phyloP scores from a whole-genome alignment of 2,888 invertebrate species.

The Mythimna pallens region DNA sequence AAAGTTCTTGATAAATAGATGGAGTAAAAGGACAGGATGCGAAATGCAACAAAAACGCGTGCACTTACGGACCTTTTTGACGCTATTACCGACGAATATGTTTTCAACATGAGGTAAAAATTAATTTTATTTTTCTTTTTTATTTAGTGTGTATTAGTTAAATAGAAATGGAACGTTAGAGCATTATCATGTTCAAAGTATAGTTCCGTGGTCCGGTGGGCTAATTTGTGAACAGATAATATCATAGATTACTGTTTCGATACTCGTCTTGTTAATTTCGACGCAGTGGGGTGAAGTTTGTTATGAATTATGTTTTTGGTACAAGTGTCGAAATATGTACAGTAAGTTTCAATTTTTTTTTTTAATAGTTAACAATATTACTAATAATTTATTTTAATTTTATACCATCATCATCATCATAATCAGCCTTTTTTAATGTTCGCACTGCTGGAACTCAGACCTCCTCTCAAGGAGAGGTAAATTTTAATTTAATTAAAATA shows the following conservation, averaged over 20 bases:
- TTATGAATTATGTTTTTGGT: slow-evolving; percentile 11
- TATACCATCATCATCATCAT: too few relatives aligned
- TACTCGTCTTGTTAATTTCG: slow-evolving; percentile 46
- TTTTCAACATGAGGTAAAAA: not conserved
- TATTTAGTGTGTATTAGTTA: not conserved
- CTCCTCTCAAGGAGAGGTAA: too few relatives aligned
- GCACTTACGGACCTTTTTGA: not conserved
- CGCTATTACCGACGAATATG: not conserved
- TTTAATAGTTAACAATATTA: too few relatives aligned
- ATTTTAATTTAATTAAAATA: too few relatives aligned
- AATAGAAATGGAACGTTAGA: slow-evolving; percentile 29
- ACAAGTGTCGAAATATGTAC: not conserved
- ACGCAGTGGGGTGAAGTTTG: slow-evolving; percentile 10
- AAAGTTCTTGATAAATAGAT: not conserved
- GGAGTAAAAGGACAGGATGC: not conserved
- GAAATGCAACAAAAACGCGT: not conserved
- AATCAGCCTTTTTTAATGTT: too few relatives aligned
- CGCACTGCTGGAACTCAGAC: too few relatives aligned
- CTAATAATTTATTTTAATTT: too few relatives aligned
- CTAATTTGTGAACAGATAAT: slow-evolving; percentile 58
- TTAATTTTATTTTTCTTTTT: not conserved
- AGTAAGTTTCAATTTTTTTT: too few relatives aligned
- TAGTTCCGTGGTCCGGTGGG: slow-evolving; percentile 47
- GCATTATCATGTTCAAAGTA: slow-evolving; percentile 42
- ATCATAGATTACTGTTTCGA: slow-evolving; percentile 51